Conservation (phyloP, 2,113 vertebrate species). For the Ardeotis arabs region DNA sequence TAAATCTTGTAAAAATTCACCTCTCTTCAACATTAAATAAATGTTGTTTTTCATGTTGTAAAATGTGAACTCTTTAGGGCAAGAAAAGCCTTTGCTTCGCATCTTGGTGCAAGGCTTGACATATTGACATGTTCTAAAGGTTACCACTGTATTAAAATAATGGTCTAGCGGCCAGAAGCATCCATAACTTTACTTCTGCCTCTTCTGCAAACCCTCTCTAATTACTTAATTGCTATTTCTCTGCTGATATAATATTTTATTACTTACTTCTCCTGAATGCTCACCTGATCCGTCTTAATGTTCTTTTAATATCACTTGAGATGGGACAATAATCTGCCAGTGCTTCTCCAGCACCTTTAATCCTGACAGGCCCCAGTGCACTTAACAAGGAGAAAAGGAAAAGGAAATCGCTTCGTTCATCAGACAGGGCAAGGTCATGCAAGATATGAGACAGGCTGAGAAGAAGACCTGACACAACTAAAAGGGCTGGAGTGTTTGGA, state of each 20-base stretch:
- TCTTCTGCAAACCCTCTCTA: conserved; percentile 3
- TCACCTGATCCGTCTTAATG: conserved; percentile 9
- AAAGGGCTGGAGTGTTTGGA: neutral
- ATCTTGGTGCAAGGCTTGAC: neutral
- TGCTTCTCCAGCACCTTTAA: conserved; percentile 37
- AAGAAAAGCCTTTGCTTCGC: neutral
- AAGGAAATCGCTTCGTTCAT: neutral
- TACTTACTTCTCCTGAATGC: conserved; percentile 24
- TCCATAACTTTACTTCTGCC: conserved; percentile 1
- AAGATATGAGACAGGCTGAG: neutral
- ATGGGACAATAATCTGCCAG: conserved; percentile 34
- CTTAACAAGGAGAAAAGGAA: conserved; percentile 8
- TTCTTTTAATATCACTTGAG: conserved; percentile 33
- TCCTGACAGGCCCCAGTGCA: neutral
- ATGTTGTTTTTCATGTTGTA: neutral
- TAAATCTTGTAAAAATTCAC: neutral
- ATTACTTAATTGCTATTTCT: conserved; percentile 32
- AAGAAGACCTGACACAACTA: neutral
- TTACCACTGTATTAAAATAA: conserved; percentile 28
- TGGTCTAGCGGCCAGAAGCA: neutral
- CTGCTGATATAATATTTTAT: conserved; percentile 33
- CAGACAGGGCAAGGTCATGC: conserved; percentile 1
- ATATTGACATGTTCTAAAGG: neutral
- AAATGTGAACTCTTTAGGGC: neutral
- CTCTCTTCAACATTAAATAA: conserved; percentile 24